These are phyloP conservation scores for Teleogryllus oceanicus DNA, from an alignment of 2,888 invertebrate genomes.

Conservation along the genomic window DNA sequence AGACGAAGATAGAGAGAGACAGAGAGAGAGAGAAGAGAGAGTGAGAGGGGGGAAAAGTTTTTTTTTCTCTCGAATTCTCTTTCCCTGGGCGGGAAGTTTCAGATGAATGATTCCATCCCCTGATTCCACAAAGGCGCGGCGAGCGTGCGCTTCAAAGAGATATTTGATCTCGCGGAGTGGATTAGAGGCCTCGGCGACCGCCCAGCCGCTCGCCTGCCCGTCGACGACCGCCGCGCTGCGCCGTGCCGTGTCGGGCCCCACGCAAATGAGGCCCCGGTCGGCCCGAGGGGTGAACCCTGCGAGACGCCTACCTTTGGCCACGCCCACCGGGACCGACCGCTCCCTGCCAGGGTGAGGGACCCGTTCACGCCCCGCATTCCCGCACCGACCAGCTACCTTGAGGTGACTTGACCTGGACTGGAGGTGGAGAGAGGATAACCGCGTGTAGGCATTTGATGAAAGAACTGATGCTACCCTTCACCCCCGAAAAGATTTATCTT, in stretches of 20 bases:
- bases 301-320: not conserved
- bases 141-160: not conserved
- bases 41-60: too few relatives aligned
- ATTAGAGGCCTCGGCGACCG: not conserved
- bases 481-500: too few relatives aligned
- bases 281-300: not conserved
- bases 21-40: not conserved
- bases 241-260: not conserved
- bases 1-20: not conserved
- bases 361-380: too few relatives aligned
- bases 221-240: too few relatives aligned
- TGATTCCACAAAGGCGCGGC: conserved; percentile 6
- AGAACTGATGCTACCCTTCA: too few relatives aligned
- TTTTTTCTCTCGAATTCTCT: not conserved
- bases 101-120: not conserved
- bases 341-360: not conserved
- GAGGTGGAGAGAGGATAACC: too few relatives aligned
- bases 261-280: not conserved
- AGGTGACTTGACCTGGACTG: too few relatives aligned
- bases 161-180: not conserved
- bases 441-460: too few relatives aligned
- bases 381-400: too few relatives aligned
- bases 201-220: too few relatives aligned
- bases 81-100: not conserved
- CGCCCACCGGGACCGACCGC: not conserved